phyloP scores from a whole-genome alignment of 2,888 invertebrate genomes.

The Melanargia galathea region DNA sequence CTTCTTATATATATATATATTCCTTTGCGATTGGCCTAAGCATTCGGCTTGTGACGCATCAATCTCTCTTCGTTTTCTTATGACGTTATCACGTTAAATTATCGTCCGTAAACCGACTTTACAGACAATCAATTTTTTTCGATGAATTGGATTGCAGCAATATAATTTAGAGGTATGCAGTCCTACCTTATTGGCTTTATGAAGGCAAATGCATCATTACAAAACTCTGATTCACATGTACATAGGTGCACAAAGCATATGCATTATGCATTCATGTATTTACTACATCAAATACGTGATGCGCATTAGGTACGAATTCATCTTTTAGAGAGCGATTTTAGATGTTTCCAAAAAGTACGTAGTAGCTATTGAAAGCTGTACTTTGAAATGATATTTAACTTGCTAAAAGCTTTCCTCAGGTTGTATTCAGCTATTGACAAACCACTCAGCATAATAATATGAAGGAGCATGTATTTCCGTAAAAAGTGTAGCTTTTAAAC shows the following conservation, averaged over 20 bases:
- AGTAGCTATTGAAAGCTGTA: conserved; percentile 2
- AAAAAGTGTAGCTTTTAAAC: not conserved
- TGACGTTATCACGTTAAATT: no score
- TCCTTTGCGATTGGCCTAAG: no score
- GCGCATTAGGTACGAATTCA: not conserved
- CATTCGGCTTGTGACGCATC: no score
- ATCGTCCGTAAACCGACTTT: no score
- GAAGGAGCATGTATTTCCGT: not conserved
- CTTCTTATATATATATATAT: no score
- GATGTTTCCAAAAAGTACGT: conserved; percentile 4
- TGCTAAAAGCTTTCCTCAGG: conserved; percentile 16
- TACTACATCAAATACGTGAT: not conserved
- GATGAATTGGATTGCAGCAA: no score
- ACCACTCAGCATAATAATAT: conserved; percentile 1
- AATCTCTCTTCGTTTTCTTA: no score
- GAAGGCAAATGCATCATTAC: no score
- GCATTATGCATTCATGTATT: not conserved
- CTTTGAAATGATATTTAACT: conserved; percentile 14
- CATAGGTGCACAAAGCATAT: not conserved
- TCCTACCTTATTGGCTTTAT: no score
- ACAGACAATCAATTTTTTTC: no score
- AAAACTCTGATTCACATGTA: no score
- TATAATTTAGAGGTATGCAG: no score
- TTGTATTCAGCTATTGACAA: conserved; percentile 12
- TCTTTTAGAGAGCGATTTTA: not conserved